Conservation (phyloP, 1,140 invertebrate species). For the Capitella teleta region DNA sequence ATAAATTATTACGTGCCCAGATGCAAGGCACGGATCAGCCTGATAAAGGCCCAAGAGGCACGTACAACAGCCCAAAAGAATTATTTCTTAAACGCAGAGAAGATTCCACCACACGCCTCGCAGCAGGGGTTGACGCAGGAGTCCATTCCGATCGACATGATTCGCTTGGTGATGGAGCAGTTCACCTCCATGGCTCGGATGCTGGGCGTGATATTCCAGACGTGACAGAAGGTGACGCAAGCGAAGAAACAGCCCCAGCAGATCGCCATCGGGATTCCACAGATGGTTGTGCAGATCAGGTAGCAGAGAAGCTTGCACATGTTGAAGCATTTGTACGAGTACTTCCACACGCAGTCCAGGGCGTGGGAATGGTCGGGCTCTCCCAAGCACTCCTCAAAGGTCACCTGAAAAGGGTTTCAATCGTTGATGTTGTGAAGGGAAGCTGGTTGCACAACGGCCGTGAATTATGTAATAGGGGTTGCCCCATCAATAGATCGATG, state of each 20-base stretch:
- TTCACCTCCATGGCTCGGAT: constrained; percentile 44
- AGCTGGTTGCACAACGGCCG: too few species aligned
- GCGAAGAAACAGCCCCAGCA: constrained; percentile 61
- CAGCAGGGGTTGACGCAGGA: constrained; percentile 7
- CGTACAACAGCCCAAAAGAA: too few species aligned
- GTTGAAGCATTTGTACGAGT: constrained; percentile 55
- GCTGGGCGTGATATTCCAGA: constrained; percentile 40
- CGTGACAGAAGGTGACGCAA: constrained; percentile 53
- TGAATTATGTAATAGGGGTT: too few species aligned
- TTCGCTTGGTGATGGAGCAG: too few species aligned
- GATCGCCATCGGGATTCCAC: constrained; percentile 56
- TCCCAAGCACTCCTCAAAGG: constrained; percentile 63
- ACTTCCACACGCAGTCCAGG: constrained; percentile 60
- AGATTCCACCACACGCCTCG: constrained; percentile 12
- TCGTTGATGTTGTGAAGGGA: neutral
- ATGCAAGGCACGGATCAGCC: too few species aligned
- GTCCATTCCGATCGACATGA: too few species aligned
- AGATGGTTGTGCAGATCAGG: constrained; percentile 52
- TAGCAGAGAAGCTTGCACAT: constrained; percentile 57
- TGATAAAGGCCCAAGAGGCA: too few species aligned
- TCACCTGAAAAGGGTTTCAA: constrained; percentile 52
- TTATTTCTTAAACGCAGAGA: too few species aligned
- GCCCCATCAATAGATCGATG: too few species aligned
- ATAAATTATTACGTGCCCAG: too few species aligned
- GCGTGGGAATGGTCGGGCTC: constrained; percentile 60